These are phyloP conservation scores for Mamestra brassicae DNA, from an alignment of 2,888 invertebrate genomes.

Conservation along the genomic window DNA sequence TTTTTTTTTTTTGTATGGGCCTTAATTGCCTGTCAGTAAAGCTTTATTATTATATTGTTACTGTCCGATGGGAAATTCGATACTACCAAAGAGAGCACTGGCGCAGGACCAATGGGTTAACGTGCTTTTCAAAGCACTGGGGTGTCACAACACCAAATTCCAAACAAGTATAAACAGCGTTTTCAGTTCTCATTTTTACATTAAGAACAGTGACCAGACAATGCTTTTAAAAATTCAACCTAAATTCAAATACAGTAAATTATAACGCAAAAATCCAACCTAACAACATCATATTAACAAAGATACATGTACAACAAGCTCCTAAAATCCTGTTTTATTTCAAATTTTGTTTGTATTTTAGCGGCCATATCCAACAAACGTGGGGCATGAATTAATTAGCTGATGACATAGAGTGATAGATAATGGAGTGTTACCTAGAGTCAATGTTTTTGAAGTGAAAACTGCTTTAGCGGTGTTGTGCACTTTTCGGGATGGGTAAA, in stretches of 20 bases:
- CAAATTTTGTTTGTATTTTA: slow-evolving; percentile 37
- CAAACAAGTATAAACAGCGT: neutral
- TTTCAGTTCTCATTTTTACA: neutral
- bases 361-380: slow-evolving; percentile 32
- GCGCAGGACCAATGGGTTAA: too few relatives aligned
- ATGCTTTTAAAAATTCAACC: slow-evolving; percentile 38
- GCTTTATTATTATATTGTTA: too few relatives aligned
- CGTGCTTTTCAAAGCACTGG: too few relatives aligned
- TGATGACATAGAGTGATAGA: slow-evolving; percentile 9
- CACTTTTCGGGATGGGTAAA: too few relatives aligned
- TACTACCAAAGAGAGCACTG: too few relatives aligned
- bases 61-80: too few relatives aligned
- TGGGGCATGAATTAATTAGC: slow-evolving; percentile 63
- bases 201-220: slow-evolving; percentile 10
- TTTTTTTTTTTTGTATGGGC: too few relatives aligned
- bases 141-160: too few relatives aligned
- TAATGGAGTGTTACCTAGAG: slow-evolving; percentile 1
- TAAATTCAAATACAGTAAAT: slow-evolving; percentile 26
- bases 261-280: slow-evolving; percentile 25
- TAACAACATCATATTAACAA: slow-evolving; percentile 35
- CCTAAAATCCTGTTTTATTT: slow-evolving; percentile 51
- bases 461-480: too few relatives aligned
- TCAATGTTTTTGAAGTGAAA: too few relatives aligned
- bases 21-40: too few relatives aligned
- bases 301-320: slow-evolving; percentile 30